Conservation (phyloP, 1,140 invertebrate species). For the Antheraea pernyi region DNA sequence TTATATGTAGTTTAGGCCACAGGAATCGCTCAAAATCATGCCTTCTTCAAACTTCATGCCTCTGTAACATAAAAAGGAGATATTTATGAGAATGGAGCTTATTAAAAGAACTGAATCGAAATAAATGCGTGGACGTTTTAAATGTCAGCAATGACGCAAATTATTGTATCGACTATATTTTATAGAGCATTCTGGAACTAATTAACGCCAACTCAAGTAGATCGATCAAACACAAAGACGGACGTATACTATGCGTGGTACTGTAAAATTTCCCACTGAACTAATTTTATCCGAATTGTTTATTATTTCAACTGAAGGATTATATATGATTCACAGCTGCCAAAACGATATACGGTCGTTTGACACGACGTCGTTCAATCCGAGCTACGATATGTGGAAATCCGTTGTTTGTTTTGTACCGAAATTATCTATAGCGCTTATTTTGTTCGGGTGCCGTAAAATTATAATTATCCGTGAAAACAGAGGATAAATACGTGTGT, state of each 20-base stretch:
- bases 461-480: not conserved
- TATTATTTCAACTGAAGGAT: conserved; percentile 6
- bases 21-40: no score
- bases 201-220: not conserved
- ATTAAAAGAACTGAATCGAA: no score
- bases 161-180: not conserved
- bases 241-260: not conserved
- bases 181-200: not conserved
- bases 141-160: no score
- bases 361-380: conserved; percentile 21
- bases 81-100: no score
- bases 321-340: conserved; percentile 19
- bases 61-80: no score
- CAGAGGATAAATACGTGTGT: no score
- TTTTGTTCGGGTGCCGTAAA: not conserved
- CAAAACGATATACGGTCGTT: conserved; percentile 16
- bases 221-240: not conserved
- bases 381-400: conserved; percentile 5
- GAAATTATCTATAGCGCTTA: not conserved
- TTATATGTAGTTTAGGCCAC: no score
- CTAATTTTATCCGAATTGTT: conserved; percentile 6
- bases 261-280: conserved; percentile 2
- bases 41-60: no score
- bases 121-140: no score
- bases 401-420: conserved; percentile 13